These are phyloP conservation scores for Epinotia brunnichana DNA, from an alignment of 2,888 invertebrate genomes.

Conservation along the genomic window DNA sequence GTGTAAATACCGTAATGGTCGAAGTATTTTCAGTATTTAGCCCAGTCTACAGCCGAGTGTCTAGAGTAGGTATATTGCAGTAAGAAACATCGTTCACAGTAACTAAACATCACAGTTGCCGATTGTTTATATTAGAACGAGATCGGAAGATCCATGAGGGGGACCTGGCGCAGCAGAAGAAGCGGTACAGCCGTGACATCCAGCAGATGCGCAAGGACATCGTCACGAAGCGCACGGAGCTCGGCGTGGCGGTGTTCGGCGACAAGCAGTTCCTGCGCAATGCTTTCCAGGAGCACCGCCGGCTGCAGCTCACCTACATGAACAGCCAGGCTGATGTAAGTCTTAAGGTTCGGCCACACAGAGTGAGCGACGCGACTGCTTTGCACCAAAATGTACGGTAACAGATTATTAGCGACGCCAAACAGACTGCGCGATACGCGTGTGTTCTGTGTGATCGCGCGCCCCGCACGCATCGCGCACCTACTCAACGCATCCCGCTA, in stretches of 20 bases:
- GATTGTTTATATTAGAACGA: conserved; percentile 64
- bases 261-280: conserved; percentile 84
- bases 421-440: too few species aligned
- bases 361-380: too few species aligned
- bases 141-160: conserved; percentile 85
- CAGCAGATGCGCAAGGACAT: conserved; percentile 84
- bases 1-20: not conserved
- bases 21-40: not conserved
- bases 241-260: conserved; percentile 84
- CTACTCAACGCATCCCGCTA: not conserved
- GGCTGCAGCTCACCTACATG: conserved; percentile 84
- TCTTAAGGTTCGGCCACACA: too few species aligned
- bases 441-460: too few species aligned
- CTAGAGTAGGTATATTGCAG: too few species aligned
- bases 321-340: conserved; percentile 78
- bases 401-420: too few species aligned
- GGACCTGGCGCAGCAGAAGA: conserved; percentile 83
- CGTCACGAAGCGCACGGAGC: conserved; percentile 78
- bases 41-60: not conserved
- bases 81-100: not conserved
- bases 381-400: too few species aligned
- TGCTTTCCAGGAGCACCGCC: conserved; percentile 82
- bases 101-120: not conserved
- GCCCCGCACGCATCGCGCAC: conserved; percentile 13
- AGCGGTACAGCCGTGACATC: conserved; percentile 79